These are phyloP conservation scores for Onychorhynchus coronatus DNA, from an alignment of 2,113 vertebrate genomes.

Conservation along the genomic window DNA sequence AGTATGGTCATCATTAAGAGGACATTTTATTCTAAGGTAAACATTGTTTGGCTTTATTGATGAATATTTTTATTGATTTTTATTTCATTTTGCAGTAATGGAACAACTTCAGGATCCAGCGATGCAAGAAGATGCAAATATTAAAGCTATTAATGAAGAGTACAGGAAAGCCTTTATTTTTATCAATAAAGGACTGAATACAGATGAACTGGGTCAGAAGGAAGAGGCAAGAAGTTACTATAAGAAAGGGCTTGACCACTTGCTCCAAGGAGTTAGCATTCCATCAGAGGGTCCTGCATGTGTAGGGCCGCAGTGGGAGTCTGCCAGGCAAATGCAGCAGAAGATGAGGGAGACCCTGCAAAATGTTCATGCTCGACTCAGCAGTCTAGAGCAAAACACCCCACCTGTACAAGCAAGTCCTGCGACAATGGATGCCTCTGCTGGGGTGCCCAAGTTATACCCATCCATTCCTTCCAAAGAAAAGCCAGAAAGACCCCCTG, in stretches of 20 bases:
- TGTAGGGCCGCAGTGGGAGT: slow-evolving; percentile 81
- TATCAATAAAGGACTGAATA: slow-evolving; percentile 85
- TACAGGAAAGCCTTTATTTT: slow-evolving; percentile 87
- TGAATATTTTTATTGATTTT: neutral
- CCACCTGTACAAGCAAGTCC: neutral
- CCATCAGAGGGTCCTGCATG: slow-evolving; percentile 73
- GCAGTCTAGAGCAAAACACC: slow-evolving; percentile 76
- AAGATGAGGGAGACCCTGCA: slow-evolving; percentile 93
- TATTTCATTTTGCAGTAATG: slow-evolving; percentile 78
- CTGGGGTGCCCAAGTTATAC: slow-evolving; percentile 71
- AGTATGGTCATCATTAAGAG: neutral
- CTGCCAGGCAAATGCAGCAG: slow-evolving; percentile 89
- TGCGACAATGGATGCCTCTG: neutral
- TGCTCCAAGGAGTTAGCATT: slow-evolving; percentile 83
- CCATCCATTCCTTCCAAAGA: slow-evolving; percentile 78
- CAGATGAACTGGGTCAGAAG: slow-evolving; percentile 86
- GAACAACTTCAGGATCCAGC: slow-evolving; percentile 78
- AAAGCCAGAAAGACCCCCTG: slow-evolving; percentile 65
- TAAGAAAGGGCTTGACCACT: slow-evolving; percentile 83
- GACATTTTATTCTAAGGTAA: neutral
- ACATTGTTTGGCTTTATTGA: neutral
- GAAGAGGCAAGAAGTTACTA: slow-evolving; percentile 83
- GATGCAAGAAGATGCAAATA: slow-evolving; percentile 78
- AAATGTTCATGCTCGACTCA: slow-evolving; percentile 85
- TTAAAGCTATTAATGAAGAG: slow-evolving; percentile 88